Conservation (phyloP, 2,888 invertebrate genomes). For the Morpho deidamia region DNA sequence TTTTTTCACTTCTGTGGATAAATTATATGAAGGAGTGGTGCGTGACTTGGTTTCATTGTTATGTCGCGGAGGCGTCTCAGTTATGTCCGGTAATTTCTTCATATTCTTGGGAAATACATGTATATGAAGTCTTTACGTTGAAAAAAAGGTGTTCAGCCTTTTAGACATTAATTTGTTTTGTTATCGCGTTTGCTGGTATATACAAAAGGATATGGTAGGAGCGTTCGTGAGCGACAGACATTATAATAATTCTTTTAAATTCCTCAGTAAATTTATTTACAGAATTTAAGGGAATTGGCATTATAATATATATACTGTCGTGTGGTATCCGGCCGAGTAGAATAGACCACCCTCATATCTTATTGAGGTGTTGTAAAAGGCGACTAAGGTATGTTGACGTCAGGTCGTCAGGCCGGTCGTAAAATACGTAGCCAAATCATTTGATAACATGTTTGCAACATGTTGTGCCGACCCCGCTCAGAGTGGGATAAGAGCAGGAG, state of each 20-base stretch:
- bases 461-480: too few relatives aligned
- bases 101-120: slow-evolving; percentile 23
- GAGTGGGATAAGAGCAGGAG: too few relatives aligned
- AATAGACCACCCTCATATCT: too few relatives aligned
- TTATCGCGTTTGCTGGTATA: slow-evolving; percentile 1
- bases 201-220: not conserved
- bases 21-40: slow-evolving; percentile 30
- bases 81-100: slow-evolving; percentile 32
- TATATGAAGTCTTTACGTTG: slow-evolving; percentile 24
- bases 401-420: too few relatives aligned
- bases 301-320: too few relatives aligned
- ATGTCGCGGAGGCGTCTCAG: slow-evolving; percentile 30
- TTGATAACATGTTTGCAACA: too few relatives aligned
- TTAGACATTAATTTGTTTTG: slow-evolving; percentile 12
- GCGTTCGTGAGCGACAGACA: not conserved
- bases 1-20: slow-evolving; percentile 10
- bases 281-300: too few relatives aligned
- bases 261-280: too few relatives aligned
- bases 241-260: not conserved
- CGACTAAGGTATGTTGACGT: too few relatives aligned
- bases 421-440: too few relatives aligned
- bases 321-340: too few relatives aligned
- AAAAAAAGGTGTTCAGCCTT: slow-evolving; percentile 9
- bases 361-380: too few relatives aligned
- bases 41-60: slow-evolving; percentile 35